Percentiles rank a stretch among this genome's conserved stretches.
These are phyloP conservation scores for Adrianichthys oophorus DNA, from an alignment of 2,797 vertebrate genomes.

Conservation along the genomic window DNA sequence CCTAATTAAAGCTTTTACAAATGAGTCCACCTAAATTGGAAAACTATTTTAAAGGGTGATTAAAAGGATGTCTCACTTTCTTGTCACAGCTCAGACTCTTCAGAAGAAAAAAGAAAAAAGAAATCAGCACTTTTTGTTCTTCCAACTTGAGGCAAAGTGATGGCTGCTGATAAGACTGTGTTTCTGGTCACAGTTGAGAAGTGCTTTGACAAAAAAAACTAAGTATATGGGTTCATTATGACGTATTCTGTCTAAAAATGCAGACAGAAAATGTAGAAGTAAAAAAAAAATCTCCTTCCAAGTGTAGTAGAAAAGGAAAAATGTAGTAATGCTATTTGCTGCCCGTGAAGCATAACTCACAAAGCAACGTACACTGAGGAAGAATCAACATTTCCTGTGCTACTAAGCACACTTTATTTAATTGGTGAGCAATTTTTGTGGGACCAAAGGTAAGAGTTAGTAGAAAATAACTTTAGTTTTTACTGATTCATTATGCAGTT, in stretches of 20 bases:
- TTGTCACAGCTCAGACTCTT: no score
- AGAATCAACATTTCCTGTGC: conserved; percentile 49
- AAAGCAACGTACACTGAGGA: no score
- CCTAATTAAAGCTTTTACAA: conserved; percentile 7
- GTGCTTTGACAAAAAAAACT: conserved; percentile 17
- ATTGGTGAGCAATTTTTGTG: conserved; percentile 67
- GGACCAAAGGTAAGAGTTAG: conserved; percentile 48
- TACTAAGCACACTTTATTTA: conserved; percentile 65
- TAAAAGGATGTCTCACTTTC: no score
- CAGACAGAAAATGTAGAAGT: conserved; percentile 3
- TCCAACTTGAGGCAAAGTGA: conserved; percentile 3
- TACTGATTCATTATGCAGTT: no score
- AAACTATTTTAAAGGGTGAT: no score
- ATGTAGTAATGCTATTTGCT: not conserved
- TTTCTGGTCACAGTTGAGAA: conserved; percentile 6
- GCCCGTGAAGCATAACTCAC: no score
- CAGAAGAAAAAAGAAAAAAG: no score
- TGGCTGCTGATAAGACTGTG: conserved; percentile 4
- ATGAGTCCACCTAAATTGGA: not conserved
- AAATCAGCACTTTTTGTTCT: not conserved
- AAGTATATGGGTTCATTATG: conserved; percentile 17
- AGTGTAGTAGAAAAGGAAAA: conserved; percentile 20
- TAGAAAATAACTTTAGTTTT: no score
- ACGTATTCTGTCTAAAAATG: conserved; percentile 46
- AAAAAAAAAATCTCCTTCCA: conserved; percentile 15